These are phyloP conservation scores for Prietella phreatophila DNA, from an alignment of 2,113 vertebrate species.

Conservation along the genomic window DNA sequence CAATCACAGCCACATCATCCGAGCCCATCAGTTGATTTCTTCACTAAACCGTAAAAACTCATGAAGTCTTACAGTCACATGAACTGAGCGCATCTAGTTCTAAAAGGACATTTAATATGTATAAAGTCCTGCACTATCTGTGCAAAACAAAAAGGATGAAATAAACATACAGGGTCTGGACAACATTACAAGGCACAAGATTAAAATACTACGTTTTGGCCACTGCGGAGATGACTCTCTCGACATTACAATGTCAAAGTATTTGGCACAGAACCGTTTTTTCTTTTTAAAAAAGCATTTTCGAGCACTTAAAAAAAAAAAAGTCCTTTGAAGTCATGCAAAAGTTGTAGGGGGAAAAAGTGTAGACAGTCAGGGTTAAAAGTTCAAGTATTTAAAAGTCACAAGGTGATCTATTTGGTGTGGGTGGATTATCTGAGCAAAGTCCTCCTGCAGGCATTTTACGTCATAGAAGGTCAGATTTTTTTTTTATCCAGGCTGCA, in stretches of 20 bases:
- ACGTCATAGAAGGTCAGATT: slow-evolving; percentile 11
- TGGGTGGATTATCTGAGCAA: slow-evolving; percentile 22
- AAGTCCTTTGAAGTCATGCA: slow-evolving; percentile 43
- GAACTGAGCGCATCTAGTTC: slow-evolving; percentile 10
- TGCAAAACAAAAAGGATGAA: neutral
- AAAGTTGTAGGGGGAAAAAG: slow-evolving; percentile 35
- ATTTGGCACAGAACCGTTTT: neutral
- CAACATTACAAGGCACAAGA: slow-evolving; percentile 39
- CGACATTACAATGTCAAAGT: neutral
- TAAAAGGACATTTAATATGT: slow-evolving; percentile 7
- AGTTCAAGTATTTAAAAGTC: slow-evolving; percentile 43
- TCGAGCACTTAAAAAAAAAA: slow-evolving; percentile 9
- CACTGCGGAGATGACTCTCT: slow-evolving; percentile 4
- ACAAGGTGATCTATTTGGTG: slow-evolving; percentile 31
- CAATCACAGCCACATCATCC: neutral
- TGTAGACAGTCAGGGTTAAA: slow-evolving; percentile 42
- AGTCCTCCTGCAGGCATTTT: slow-evolving; percentile 38
- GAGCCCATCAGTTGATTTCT: slow-evolving; percentile 8
- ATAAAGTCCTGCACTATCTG: slow-evolving; percentile 12
- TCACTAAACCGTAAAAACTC: neutral
- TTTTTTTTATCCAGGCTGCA: slow-evolving; percentile 16
- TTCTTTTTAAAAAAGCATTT: neutral
- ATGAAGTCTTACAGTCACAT: neutral
- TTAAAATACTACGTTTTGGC: slow-evolving; percentile 36
- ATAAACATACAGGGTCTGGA: slow-evolving; percentile 10